Evolutionary conservation across 2,113 vertebrate genomes (phyloP).

Genomic region (Falcunculus frontatus): DNA sequence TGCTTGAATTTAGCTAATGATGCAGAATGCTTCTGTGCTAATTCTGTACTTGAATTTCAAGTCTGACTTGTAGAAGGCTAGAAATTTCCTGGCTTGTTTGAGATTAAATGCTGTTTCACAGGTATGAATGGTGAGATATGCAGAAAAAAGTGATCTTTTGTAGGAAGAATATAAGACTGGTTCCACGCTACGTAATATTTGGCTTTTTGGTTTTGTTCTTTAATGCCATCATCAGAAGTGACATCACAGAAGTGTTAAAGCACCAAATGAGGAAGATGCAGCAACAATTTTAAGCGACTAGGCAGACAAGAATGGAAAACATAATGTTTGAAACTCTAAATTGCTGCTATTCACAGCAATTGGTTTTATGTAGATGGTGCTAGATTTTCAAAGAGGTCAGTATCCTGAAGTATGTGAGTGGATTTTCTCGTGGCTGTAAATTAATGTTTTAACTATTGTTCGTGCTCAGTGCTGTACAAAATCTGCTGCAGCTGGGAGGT

Average conservation of each 20-base stretch:
- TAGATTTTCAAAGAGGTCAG: background rate
- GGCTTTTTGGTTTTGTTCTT: background rate
- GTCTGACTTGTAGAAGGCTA: background rate
- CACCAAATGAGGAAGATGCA: background rate
- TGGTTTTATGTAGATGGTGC: background rate
- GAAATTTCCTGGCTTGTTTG: background rate
- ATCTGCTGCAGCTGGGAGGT: background rate
- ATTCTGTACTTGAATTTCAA: background rate
- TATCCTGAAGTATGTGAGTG: background rate
- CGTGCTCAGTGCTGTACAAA: background rate
- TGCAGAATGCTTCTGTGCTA: background rate
- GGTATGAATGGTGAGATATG: background rate
- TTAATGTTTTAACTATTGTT: background rate
- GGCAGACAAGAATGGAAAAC: background rate
- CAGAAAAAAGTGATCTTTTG: background rate
- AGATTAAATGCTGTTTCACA: background rate
- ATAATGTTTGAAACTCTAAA: background rate
- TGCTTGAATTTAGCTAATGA: background rate
- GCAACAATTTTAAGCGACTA: background rate
- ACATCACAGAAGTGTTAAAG: background rate
- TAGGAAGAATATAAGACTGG: background rate
- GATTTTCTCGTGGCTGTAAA: background rate
- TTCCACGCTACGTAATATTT: background rate
- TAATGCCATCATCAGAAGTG: background rate
- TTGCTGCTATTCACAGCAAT: background rate